Evolutionary conservation across 2,888 invertebrate genomes (phyloP), one percentile per base, ranked within the genome.

Genomic region (Glyphotaelius pellucidus): DNA sequence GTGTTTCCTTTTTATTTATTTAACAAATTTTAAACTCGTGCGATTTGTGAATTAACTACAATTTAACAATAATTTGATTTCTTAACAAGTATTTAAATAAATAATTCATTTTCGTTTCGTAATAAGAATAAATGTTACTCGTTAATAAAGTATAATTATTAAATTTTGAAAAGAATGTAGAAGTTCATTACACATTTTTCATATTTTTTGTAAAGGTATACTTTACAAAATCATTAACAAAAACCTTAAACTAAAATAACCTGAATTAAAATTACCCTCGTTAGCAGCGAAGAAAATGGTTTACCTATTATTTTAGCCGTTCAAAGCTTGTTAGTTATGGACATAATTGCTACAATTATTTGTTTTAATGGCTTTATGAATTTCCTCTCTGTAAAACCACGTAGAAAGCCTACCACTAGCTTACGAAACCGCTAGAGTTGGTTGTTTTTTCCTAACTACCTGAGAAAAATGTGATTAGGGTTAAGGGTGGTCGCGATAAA

Each of bases 311-410:
- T 67, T 67, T 67, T 1, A 67, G 67, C 25, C 9, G 25, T 67
- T 67, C 25, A 67, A 67, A n/a, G 25, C 67, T 67, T 67, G 25
- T 67, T 67, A n/a, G 67, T 9, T 67, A 25, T 25, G 67, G 67
- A 67, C 9, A 67, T 67, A 67, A 67, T 67, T 67, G 67, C 25
- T 25, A 67, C 67, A 67, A 67, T 67, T 67, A 67, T 25, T 67
- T 67, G 52, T 67, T 67, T 67, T 67, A 67, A 67, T 67, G 67
- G 67, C n/a, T n/a, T 67, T 67, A 67, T 67, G 67, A 67, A 67
- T 67, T 67, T 67, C 5, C 25, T 67, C 67, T 4, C 9, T 9
- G 67, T 67, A n/a, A 67, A 67, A 67, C 67, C n/a, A 67, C 67
- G 25, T n/a, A 67, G 25, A 67, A 67, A 67, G n/a, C 25, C 9